These are phyloP conservation scores for Drosophila subpulchrella DNA, from an alignment of 1,140 invertebrate genomes.

Conservation along the genomic window DNA sequence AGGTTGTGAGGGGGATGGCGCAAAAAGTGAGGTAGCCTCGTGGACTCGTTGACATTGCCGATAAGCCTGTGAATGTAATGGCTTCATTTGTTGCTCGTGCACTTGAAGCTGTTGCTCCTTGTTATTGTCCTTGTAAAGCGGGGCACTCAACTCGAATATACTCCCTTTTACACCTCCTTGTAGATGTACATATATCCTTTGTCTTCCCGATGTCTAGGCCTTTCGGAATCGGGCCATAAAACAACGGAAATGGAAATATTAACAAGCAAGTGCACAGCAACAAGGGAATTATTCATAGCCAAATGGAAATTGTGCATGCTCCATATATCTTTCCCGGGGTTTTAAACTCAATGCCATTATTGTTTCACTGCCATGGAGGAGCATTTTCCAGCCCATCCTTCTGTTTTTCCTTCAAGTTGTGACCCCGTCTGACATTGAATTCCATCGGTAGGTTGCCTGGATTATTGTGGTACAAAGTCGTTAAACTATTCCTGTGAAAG, in stretches of 20 bases:
- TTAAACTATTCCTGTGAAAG: slow-evolving; percentile 42
- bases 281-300: slow-evolving; percentile 78
- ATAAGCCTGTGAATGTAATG: slow-evolving; percentile 67
- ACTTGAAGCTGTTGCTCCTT: slow-evolving; percentile 73
- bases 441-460: slow-evolving; percentile 32
- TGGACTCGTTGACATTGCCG: slow-evolving; percentile 63
- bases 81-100: slow-evolving; percentile 61
- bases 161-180: slow-evolving; percentile 1
- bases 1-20: not conserved
- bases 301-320: slow-evolving; percentile 75
- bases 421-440: slow-evolving; percentile 29
- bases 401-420: slow-evolving; percentile 19
- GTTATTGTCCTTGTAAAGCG: slow-evolving; percentile 64
- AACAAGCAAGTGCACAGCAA: slow-evolving; percentile 78
- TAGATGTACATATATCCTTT: slow-evolving; percentile 5
- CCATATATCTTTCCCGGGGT: slow-evolving; percentile 64
- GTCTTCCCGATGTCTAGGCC: slow-evolving; percentile 53
- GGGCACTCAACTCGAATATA: slow-evolving; percentile 62
- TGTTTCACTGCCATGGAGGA: slow-evolving; percentile 16
- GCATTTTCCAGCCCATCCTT: not conserved
- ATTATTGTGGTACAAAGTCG: slow-evolving; percentile 26
- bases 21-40: slow-evolving; percentile 9
- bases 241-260: slow-evolving; percentile 84
- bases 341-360: slow-evolving; percentile 56
- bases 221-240: slow-evolving; percentile 76